Base-by-base conservation (phyloP, 2,113 vertebrate genomes). In the Diadophis punctatus region DNA sequence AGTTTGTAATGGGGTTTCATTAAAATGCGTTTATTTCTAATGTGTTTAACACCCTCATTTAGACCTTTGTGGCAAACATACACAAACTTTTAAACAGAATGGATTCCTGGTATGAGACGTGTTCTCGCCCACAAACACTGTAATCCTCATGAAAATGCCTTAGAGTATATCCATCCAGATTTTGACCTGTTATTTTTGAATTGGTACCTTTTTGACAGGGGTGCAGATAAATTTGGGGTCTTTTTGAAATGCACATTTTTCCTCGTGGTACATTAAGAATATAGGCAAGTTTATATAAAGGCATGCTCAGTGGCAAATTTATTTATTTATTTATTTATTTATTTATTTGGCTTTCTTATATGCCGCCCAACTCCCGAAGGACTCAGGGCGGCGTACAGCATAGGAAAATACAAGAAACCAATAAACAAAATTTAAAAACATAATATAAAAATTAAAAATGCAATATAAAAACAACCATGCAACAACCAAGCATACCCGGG, bases 231-330 rank as follows among this genome's bases (percentile, higher is more conserved):
- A 85, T 16, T 49, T 90, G 10, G 48, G 43, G 53, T n/a, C 46
- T 92, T 90, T 86, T 60, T 8, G 12, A 58, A 88, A 51, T 89
- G 7, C 8, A 53, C 9, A 30, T 39, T 74, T 80, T 52, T 3
- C 60, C 52, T 10, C 5, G 63, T 53, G 27, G 30, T 2, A 92
- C 93, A 85, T 93, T 93, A 74, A 27, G 87, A 94, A 18, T 0
- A 55, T 18, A 86, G 25, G 39, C 8, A 53, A 12, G 9, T 87
- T 94, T 95, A 1, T 91, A 94, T 74, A 94, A 97, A 95, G 46
- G 60, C 18, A 95, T n/a, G 93, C 43, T 91, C 74, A 95, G 25
- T 68, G 51, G 94, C 94, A 43, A 96, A 93, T 92, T n/a, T n/a
- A n/a, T n/a, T n/a, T n/a, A n/a, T n/a, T n/a, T n/a, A n/a, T n/a